Percentiles rank a stretch among this genome's conserved stretches.
phyloP scores from a whole-genome alignment of 64 coral and sea anemone genomes.

The Hydrozoanthus tunicans region DNA sequence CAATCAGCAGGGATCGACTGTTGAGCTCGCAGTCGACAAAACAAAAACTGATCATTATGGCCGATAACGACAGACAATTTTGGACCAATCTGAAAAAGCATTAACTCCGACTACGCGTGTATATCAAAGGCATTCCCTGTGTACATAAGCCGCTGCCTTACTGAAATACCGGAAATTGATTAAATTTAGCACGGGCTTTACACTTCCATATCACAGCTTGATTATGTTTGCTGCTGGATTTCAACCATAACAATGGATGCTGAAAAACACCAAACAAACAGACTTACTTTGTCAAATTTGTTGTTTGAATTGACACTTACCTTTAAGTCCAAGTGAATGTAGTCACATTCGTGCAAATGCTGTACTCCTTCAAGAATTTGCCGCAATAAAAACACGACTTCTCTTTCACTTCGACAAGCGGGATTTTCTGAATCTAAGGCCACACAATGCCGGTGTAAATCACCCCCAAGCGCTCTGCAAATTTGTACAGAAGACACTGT shows the following conservation, averaged over 20 bases:
- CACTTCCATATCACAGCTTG: constrained; percentile 22
- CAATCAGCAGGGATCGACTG: constrained; percentile 20
- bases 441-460: constrained; percentile 87
- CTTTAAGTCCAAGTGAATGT: constrained; percentile 89
- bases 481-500: constrained; percentile 59
- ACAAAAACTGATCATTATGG: constrained; percentile 11
- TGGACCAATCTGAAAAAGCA: constrained; percentile 37
- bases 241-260: constrained; percentile 28
- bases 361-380: constrained; percentile 90
- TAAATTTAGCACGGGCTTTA: constrained; percentile 47
- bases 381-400: constrained; percentile 85
- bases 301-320: constrained; percentile 38
- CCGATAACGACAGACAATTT: constrained; percentile 13
- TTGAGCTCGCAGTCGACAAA: constrained; percentile 33
- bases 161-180: constrained; percentile 55
- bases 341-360: constrained; percentile 80
- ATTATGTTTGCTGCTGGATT: constrained; percentile 38
- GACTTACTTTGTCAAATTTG: constrained; percentile 49
- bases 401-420: constrained; percentile 85
- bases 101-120: constrained; percentile 1
- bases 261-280: constrained; percentile 45
- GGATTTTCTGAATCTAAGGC: constrained; percentile 86
- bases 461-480: constrained; percentile 89
- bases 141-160: constrained; percentile 17
- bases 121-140: constrained; percentile 34